Base-by-base conservation (phyloP, 1,140 invertebrate genomes). In the Babylonia areolata region DNA sequence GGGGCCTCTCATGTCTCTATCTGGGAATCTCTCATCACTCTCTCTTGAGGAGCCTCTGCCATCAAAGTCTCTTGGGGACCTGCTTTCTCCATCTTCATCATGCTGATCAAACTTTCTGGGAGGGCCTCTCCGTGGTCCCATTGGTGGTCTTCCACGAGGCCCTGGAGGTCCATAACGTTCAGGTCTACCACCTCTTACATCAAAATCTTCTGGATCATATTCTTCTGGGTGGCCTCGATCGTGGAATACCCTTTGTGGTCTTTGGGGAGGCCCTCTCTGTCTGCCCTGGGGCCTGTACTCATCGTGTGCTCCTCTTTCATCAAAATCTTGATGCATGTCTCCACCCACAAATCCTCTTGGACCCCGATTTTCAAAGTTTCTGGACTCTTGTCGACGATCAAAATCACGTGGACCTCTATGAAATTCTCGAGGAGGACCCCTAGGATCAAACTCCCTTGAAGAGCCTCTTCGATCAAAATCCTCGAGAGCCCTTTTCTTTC, bases 381-480 rank as follows among this genome's bases (percentile, higher is more conserved):
- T 37, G 3, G 69, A 31, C 31, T 33, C 31, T 46, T 40, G 35
- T 71, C 77, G 46, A 64, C 75, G 46, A 78, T 86, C 51, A 83
- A 71, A 77, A 23, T 75, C 54, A 75, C 80, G 64, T 54, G 37
- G 28, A 80, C 78, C 78, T 39, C 75, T 77, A 28, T 28, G 75
- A 39, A 85, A 79, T n/a, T 80, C 84, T 42, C 37, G 23, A 31
- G 40, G 81, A 40, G 73, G 81, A 28, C 85, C 88, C 78, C 88
- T 88, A 9, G 40, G 84, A 51, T 88, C 86, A 88, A 86, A 89
- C 33, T 89, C 83, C 69, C 85, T 71, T 28, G 31, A 20, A 42
- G 79, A 20, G 80, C 64, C 86, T 77, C 73, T 82, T n/a, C 64
- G 6, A 33, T 87, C 88, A 37, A 84, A 82, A 77, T 78, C 85